These are phyloP conservation scores for Acronicta alni DNA, from an alignment of 2,888 invertebrate genomes.

Conservation along the genomic window DNA sequence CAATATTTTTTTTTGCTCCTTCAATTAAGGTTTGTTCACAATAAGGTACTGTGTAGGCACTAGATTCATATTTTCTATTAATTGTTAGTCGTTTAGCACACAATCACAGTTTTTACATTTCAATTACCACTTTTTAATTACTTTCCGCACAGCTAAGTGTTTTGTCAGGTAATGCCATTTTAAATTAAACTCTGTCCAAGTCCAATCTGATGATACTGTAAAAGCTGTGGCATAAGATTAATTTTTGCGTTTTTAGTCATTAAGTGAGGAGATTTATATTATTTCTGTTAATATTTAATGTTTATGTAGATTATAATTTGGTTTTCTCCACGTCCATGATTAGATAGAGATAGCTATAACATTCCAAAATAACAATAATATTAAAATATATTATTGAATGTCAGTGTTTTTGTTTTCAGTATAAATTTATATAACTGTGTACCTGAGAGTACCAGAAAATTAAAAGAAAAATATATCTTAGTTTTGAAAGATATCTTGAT, in stretches of 20 bases:
- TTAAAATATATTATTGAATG: slow-evolving; percentile 33
- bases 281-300: slow-evolving; percentile 56
- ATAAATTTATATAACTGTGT: slow-evolving; percentile 34
- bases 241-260: slow-evolving; percentile 70
- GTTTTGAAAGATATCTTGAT: slow-evolving; percentile 47
- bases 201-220: slow-evolving; percentile 64
- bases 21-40: slow-evolving; percentile 77
- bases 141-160: slow-evolving; percentile 57
- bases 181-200: slow-evolving; percentile 39
- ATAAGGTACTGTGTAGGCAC: slow-evolving; percentile 82
- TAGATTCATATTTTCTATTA: slow-evolving; percentile 70
- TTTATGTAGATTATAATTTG: slow-evolving; percentile 62
- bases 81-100: slow-evolving; percentile 74
- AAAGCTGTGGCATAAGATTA: slow-evolving; percentile 76
- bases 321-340: slow-evolving; percentile 57
- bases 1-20: slow-evolving; percentile 68
- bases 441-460: slow-evolving; percentile 24
- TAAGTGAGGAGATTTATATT: slow-evolving; percentile 70
- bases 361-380: slow-evolving; percentile 67
- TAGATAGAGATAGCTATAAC: slow-evolving; percentile 71
- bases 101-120: slow-evolving; percentile 84
- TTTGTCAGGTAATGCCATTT: slow-evolving; percentile 56
- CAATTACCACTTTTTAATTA: slow-evolving; percentile 61
- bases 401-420: slow-evolving; percentile 36
- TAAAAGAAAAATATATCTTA: slow-evolving; percentile 9